Evolutionary conservation across 2,888 invertebrate species (phyloP).

Genomic region (Philopedon plagiatum): DNA sequence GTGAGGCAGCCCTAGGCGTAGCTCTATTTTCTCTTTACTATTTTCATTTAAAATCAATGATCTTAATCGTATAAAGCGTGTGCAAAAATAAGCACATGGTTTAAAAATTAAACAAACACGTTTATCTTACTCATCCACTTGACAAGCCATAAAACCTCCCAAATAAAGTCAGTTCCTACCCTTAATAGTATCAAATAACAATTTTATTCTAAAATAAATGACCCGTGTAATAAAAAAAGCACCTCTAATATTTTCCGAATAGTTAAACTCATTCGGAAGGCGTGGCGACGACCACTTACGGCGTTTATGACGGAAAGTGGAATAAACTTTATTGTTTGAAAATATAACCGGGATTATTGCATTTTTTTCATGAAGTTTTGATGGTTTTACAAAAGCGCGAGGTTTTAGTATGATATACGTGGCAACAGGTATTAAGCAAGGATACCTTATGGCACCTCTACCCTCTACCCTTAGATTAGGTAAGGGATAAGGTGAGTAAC

Average conservation of each 20-base stretch:
- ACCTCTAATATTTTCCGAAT: not conserved
- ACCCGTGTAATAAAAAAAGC: not conserved
- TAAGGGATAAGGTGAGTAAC: no score
- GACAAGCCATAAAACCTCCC: not conserved
- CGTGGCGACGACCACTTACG: not conserved
- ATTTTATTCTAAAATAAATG: not conserved
- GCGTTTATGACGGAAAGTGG: not conserved
- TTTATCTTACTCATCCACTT: no score
- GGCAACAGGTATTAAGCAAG: no score
- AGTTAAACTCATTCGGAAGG: not conserved
- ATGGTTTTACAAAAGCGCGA: not conserved
- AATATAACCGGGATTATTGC: not conserved
- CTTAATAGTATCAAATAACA: not conserved
- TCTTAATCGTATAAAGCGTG: no score
- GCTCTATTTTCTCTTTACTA: no score
- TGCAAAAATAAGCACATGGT: no score
- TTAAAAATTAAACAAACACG: no score
- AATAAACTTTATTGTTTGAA: constrained; percentile 3
- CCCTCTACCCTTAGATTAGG: no score
- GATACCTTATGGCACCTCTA: no score
- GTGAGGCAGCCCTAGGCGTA: no score
- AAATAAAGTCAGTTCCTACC: not conserved
- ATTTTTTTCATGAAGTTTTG: constrained; percentile 1
- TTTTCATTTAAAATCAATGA: no score
- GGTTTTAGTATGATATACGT: no score